Evolutionary conservation across 2,113 vertebrate genomes (phyloP).

Genomic region (Mionectes macconnelli): DNA sequence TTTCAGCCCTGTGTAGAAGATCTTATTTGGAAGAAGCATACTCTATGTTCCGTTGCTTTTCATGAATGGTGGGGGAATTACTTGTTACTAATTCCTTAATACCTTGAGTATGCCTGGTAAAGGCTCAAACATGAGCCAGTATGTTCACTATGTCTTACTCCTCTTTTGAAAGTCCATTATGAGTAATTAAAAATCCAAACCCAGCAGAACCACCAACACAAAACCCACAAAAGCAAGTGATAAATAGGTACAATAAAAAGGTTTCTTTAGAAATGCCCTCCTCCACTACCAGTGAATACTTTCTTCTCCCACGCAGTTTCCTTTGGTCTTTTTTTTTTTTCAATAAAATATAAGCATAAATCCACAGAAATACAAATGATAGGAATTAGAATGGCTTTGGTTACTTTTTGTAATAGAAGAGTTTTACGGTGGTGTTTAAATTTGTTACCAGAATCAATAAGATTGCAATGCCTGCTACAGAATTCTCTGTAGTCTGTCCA

Average conservation of each 20-base stretch:
- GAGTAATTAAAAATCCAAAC: background rate
- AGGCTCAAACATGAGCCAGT: background rate
- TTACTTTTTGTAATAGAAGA: background rate
- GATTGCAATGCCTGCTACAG: background rate
- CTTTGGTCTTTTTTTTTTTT: too few relatives aligned
- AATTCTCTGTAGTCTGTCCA: background rate
- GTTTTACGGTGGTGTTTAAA: background rate
- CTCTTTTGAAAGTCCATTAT: background rate
- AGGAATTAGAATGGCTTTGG: background rate
- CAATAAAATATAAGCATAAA: background rate
- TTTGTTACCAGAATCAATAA: background rate
- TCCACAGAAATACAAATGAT: background rate
- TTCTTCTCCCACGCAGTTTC: background rate
- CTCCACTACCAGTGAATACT: background rate
- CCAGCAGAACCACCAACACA: background rate
- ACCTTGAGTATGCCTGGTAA: background rate
- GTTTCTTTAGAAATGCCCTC: background rate
- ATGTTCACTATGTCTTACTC: background rate
- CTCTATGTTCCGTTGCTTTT: background rate
- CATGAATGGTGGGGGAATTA: background rate
- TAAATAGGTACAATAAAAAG: background rate
- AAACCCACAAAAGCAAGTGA: fast-evolving
- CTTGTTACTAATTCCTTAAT: background rate
- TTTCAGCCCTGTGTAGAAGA: background rate
- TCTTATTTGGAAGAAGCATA: background rate